A percentile compares a stretch with the other conserved stretches of the same genome.
phyloP scores from a whole-genome alignment of 2,888 invertebrate species.

The Chelonus formosanus region DNA sequence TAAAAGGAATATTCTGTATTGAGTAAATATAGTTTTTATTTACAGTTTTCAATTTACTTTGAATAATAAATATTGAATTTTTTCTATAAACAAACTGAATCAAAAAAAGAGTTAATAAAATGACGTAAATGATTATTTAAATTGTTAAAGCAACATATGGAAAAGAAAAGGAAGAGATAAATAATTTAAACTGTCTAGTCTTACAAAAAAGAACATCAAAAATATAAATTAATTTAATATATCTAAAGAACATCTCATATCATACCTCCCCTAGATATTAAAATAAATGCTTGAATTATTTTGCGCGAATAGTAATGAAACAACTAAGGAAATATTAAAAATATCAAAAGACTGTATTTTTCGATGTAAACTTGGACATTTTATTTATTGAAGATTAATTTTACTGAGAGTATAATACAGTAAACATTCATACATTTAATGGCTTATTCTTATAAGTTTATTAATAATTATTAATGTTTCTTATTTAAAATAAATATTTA shows the following conservation, averaged over 20 bases:
- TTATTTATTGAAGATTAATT: slow-evolving; percentile 29
- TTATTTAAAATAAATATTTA: neutral
- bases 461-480: too few species aligned
- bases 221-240: slow-evolving; percentile 6
- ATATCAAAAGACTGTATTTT: slow-evolving; percentile 45
- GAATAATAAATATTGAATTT: neutral
- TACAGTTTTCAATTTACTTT: slow-evolving; percentile 3
- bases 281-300: slow-evolving; percentile 18
- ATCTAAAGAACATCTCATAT: slow-evolving; percentile 20
- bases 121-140: neutral
- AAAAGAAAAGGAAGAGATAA: neutral
- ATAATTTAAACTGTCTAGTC: slow-evolving; percentile 1
- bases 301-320: slow-evolving; percentile 9
- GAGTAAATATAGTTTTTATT: too few species aligned
- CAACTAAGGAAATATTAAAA: slow-evolving; percentile 25
- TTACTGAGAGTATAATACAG: slow-evolving; percentile 1
- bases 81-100: too few species aligned
- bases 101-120: neutral
- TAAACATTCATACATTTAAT: too few species aligned
- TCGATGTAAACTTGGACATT: slow-evolving; percentile 38
- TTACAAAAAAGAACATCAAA: neutral
- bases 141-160: too few species aligned
- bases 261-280: slow-evolving; percentile 5
- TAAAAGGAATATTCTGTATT: too few species aligned
- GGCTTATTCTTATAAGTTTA: too few species aligned